Evolutionary conservation across 2,797 vertebrate species (phyloP), one percentile per base, ranked within the genome.

Genomic region (Sternotherus odoratus): DNA sequence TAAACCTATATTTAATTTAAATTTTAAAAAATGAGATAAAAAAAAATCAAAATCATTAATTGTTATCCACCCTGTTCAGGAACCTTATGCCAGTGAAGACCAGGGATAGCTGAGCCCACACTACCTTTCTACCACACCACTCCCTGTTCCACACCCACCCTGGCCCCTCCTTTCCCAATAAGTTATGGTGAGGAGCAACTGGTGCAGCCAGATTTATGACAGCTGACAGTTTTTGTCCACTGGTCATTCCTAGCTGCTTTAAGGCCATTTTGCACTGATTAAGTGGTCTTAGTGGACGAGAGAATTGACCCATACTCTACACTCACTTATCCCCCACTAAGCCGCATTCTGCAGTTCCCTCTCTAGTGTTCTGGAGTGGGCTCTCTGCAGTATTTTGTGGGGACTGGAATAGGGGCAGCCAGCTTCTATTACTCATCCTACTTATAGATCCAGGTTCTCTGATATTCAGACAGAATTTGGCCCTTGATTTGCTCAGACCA

Each of bases 351-450:
- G 12, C 9, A 26, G 7, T 19, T 90, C 78, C 28, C 33, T 74
- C 26, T 46, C 26, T 53, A 12, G 39, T 57, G 39, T 78, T 30
- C 30, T n/a, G n/a, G 46, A 80, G 8, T 11, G 19, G 7, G 12
- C 87, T 78, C 63, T 69, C 39, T 90, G 77, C 24, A 84, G 75
- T 69, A 80, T 39, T 57, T 28, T 72, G 63, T 82, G 80, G 36
- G 50, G 4, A 46, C 21, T 81, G 30, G 28, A 90, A 6, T 57
- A 36, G 48, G 84, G 79, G 39, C 36, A 89, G 43, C 17, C 11
- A 77, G n/a, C 7, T 92, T 88, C 82, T 43, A 51, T 33, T 78
- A 82, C 43, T 39, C 69, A 84, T 92, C 60, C 82, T 6, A n/a
- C n/a, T 87, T 78, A 26, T 75, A 75, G 28, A 13, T 75, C 13